Percentiles rank a stretch among this genome's conserved stretches.
These are phyloP conservation scores for Desmophyllum pertusum DNA, from an alignment of 92 coral and sea anemone genomes.

Conservation along the genomic window DNA sequence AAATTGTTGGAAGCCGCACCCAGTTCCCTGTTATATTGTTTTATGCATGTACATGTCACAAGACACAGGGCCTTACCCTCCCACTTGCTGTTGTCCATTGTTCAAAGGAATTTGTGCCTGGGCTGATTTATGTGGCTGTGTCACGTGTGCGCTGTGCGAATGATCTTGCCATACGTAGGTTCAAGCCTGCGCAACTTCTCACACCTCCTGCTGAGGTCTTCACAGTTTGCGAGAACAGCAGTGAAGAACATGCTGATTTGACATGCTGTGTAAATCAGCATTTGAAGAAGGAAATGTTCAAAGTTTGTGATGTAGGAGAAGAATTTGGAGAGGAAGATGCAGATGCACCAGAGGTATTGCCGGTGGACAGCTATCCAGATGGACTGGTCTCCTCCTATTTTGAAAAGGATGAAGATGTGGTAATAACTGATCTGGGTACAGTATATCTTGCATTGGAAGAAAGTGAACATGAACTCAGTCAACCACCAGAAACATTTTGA, in stretches of 20 bases:
- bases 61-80: conserved; percentile 44
- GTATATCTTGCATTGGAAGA: conserved; percentile 11
- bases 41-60: conserved; percentile 50
- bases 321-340: conserved; percentile 16
- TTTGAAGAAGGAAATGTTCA: background rate
- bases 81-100: conserved; percentile 36
- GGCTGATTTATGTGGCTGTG: conserved; percentile 37
- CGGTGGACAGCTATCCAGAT: conserved; percentile 30
- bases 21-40: conserved; percentile 35
- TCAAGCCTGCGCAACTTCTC: conserved; percentile 15
- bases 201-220: background rate
- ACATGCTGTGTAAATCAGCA: conserved; percentile 27
- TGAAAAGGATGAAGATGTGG: conserved; percentile 24
- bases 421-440: conserved; percentile 5
- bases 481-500: background rate
- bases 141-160: conserved; percentile 33
- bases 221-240: conserved; percentile 2
- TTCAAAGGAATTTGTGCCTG: conserved; percentile 29
- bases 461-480: conserved; percentile 14
- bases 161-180: conserved; percentile 7
- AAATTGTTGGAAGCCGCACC: conserved; percentile 10
- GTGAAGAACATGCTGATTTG: background rate
- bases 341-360: conserved; percentile 40
- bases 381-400: conserved; percentile 30
- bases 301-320: background rate